A percentile compares a stretch with the other conserved stretches of the same genome.
Evolutionary conservation across 2,113 vertebrate species (phyloP).

Genomic region (Mirza zaza): DNA sequence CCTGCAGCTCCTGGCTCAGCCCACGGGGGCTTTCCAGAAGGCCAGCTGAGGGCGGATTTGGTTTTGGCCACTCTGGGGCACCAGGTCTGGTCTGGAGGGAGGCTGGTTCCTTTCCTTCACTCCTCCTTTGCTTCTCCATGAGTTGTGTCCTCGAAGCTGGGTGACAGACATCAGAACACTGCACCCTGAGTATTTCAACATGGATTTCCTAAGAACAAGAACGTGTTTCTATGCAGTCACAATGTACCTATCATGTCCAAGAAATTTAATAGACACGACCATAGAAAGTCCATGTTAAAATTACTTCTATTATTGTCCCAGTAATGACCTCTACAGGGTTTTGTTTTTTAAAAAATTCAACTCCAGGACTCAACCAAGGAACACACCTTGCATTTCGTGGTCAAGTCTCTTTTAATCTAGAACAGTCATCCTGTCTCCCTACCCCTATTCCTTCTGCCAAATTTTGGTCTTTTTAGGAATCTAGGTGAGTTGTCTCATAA

Average conservation of each 20-base stretch:
- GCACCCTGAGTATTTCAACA: not conserved
- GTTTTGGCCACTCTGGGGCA: not conserved
- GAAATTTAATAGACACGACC: not conserved
- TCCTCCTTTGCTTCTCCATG: rapidly evolving
- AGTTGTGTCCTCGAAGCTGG: not conserved
- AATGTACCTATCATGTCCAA: not conserved
- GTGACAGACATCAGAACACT: not conserved
- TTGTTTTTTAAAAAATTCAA: not conserved
- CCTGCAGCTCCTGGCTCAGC: conserved; percentile 37
- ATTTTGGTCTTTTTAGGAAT: not conserved
- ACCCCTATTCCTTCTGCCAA: not conserved
- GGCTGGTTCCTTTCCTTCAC: not conserved
- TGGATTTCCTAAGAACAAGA: not conserved
- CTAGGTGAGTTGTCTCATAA: not conserved
- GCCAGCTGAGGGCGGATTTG: not conserved
- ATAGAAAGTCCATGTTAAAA: not conserved
- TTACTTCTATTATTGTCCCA: not conserved
- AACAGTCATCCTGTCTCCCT: not conserved
- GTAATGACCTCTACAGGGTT: not conserved
- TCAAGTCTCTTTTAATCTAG: not conserved
- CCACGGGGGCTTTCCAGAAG: conserved; percentile 50
- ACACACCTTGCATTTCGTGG: not conserved
- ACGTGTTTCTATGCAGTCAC: not conserved
- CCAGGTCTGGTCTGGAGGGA: not conserved
- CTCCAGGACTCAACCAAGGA: not conserved